Percentiles rank a stretch among this genome's conserved stretches.
Conservation (phyloP, 2,888 invertebrate species). For the Caenorhabditis parvicauda region DNA sequence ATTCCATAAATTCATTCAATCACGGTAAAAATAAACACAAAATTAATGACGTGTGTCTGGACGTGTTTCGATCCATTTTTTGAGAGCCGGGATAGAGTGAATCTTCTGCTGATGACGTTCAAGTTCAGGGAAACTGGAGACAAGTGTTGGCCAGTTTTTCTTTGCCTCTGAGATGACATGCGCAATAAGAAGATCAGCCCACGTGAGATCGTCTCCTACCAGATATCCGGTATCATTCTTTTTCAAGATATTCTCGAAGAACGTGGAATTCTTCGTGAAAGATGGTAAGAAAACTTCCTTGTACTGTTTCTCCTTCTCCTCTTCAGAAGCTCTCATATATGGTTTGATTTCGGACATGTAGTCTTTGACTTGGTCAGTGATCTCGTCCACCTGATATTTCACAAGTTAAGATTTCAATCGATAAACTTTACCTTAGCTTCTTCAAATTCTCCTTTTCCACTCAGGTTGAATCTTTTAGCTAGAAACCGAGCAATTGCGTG, state of each 20-base stretch:
- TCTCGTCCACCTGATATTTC: constrained; percentile 40
- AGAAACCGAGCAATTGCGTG: constrained; percentile 39
- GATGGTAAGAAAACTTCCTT: constrained; percentile 18
- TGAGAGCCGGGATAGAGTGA: constrained; percentile 43
- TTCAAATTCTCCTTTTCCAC: constrained; percentile 37
- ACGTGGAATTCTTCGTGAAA: constrained; percentile 8
- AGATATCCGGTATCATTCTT: constrained; percentile 36
- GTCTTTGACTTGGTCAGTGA: constrained; percentile 44
- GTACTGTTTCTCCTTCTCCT: constrained; percentile 25
- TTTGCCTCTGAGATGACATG: constrained; percentile 33
- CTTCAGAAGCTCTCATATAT: constrained; percentile 27
- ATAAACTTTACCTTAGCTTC: constrained; percentile 34
- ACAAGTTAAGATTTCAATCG: no score
- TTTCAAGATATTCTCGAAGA: constrained; percentile 17
- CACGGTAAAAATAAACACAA: no score
- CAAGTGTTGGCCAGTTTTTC: constrained; percentile 25
- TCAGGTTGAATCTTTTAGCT: constrained; percentile 30
- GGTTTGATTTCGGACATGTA: constrained; percentile 28
- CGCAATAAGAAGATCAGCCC: constrained; percentile 48
- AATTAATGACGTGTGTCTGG: no score
- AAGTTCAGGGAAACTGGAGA: constrained; percentile 42
- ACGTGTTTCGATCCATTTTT: constrained; percentile 47
- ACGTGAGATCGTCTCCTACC: constrained; percentile 40
- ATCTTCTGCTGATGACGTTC: constrained; percentile 45
- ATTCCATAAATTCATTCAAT: no score